A percentile compares a stretch with the other conserved stretches of the same genome.
These are phyloP conservation scores for Oceanites oceanicus DNA, from an alignment of 2,113 vertebrate genomes.

Conservation along the genomic window DNA sequence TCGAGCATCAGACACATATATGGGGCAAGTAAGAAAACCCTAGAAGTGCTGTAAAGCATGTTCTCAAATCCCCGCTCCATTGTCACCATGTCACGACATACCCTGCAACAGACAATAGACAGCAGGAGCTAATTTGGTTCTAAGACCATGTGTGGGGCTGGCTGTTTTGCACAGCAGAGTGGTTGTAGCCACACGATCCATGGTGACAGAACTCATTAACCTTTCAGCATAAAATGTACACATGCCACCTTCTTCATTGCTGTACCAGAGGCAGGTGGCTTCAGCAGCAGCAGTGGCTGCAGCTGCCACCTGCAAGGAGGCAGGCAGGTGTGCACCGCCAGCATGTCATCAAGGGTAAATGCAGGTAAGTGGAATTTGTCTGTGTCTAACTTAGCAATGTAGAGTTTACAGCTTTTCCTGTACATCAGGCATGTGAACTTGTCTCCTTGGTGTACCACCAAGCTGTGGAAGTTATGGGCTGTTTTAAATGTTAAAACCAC, in stretches of 20 bases:
- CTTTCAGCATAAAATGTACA: neutral
- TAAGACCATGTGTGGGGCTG: neutral
- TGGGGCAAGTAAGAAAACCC: neutral
- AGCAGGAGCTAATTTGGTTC: neutral
- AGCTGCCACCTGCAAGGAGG: neutral
- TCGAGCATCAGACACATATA: neutral
- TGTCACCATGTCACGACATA: rapidly evolving
- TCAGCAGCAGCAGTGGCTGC: neutral
- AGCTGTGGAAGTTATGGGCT: neutral
- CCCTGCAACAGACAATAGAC: neutral
- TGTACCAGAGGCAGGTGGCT: neutral
- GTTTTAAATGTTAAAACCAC: neutral
- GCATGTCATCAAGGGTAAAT: neutral
- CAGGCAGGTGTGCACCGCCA: neutral
- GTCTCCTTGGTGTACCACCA: neutral
- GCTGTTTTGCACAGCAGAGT: neutral
- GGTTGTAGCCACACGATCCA: neutral
- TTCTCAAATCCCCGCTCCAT: neutral
- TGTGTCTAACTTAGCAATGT: neutral
- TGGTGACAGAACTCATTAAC: neutral
- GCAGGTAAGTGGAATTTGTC: neutral
- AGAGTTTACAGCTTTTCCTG: neutral
- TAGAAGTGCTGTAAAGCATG: neutral
- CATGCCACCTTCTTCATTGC: rapidly evolving
- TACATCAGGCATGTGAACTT: neutral